Base-by-base conservation (phyloP, 2,113 vertebrate genomes). In the Merops nubicus region DNA sequence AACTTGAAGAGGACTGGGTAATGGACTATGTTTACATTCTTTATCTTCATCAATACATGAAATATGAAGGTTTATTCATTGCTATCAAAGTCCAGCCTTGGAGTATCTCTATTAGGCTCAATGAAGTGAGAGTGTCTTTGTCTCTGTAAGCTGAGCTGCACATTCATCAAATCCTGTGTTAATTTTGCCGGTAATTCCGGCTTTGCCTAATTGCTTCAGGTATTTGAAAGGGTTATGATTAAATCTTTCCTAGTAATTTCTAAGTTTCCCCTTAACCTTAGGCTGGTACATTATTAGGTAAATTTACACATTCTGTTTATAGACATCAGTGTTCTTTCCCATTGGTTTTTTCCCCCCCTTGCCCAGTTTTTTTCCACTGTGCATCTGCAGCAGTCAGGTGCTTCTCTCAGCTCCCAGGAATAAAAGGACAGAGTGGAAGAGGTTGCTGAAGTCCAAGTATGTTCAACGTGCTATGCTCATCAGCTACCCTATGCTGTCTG, bases 81-180 rank as follows among this genome's bases (percentile, higher is more conserved):
- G 54, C 73, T 20, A 51, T 51, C 18, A 18, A 72, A 78, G 73
- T 29, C 60, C 89, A 84, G 80, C 59, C 64, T 54, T 51, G 38
- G 72, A 73, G 68, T 5, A 9, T 5, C 21, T 91, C 64, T 74
- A 1, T 23, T 43, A 57, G 26, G 51, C 56, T 92, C 57, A 79
- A 74, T 15, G 42, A 72, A 62, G 47, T 48, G 51, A 18, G 6
- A 20, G n/a, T 18, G 26, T 29, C 59, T 57, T 86, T 78, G 79
- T 79, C 42, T 82, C 80, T 50, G 28, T 38, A 70, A 73, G 50
- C 50, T 81, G 72, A 87, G 53, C 73, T 85, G 38, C 73, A 63
- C 68, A 40, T 42, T 77, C 91, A 95, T 83, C 86, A 94, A 78
- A 86, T 77, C 76, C 68, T 91, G 60, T 95, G 86, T 92, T 73